These are phyloP conservation scores for Parazoanthus swiftii DNA, from an alignment of 92 coral and sea anemone species.

Conservation along the genomic window DNA sequence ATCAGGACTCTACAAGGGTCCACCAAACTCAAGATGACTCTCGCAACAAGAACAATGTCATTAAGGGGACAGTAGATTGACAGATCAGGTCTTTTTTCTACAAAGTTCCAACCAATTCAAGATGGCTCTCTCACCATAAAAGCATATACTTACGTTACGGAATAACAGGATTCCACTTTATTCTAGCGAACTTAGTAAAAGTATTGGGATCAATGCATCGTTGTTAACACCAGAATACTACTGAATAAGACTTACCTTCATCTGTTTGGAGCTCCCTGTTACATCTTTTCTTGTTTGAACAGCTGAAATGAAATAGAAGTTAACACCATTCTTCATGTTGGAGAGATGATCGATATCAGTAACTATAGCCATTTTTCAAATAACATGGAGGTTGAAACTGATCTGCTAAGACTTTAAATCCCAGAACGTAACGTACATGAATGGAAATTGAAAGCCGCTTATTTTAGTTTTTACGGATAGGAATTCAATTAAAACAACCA, in stretches of 20 bases:
- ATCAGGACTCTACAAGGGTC: no score
- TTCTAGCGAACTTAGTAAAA: neutral
- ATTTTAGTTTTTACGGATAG: no score
- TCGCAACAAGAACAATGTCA: neutral
- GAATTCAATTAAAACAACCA: no score
- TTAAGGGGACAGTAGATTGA: neutral
- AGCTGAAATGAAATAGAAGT: conserved; percentile 57
- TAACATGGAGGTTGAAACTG: no score
- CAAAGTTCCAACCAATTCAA: neutral
- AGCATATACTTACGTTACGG: neutral
- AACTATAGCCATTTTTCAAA: neutral
- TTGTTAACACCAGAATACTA: neutral
- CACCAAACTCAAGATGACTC: neutral
- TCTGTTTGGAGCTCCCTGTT: conserved; percentile 85
- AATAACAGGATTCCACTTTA: neutral
- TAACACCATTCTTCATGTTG: neutral
- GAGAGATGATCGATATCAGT: neutral
- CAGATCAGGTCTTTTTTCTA: neutral
- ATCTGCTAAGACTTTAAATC: no score
- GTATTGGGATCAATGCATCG: neutral
- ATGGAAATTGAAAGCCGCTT: no score
- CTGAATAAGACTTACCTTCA: conserved; percentile 68
- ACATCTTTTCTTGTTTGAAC: conserved; percentile 86
- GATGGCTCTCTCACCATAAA: neutral
- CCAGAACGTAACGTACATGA: no score